Percentiles rank a stretch among this genome's conserved stretches.
These are phyloP conservation scores for Magallana gigas DNA, from an alignment of 1,140 invertebrate species.

Conservation along the genomic window DNA sequence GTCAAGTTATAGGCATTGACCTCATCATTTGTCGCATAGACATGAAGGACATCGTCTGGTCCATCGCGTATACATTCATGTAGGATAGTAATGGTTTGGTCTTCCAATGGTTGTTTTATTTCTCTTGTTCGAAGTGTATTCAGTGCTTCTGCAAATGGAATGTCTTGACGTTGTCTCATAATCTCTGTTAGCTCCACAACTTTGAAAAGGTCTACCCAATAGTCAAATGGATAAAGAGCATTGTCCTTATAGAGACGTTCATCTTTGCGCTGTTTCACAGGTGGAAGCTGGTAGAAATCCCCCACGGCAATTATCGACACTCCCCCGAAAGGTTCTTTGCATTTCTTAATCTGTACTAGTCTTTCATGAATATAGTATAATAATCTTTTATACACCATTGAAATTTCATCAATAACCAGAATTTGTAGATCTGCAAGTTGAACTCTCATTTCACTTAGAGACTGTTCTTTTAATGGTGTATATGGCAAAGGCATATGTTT, in stretches of 20 bases:
- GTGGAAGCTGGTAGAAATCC: slow-evolving; percentile 50
- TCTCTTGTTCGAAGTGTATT: neutral
- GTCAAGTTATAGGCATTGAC: slow-evolving; percentile 30
- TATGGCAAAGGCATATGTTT: neutral
- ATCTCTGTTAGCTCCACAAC: slow-evolving; percentile 1
- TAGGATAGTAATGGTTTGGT: too few relatives aligned
- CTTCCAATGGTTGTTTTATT: too few relatives aligned
- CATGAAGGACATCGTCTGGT: too few relatives aligned
- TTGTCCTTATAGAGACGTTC: neutral
- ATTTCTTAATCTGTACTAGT: slow-evolving; percentile 47
- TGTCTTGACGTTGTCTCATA: slow-evolving; percentile 45
- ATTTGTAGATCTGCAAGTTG: too few relatives aligned
- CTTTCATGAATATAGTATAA: too few relatives aligned
- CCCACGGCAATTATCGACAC: slow-evolving; percentile 47
- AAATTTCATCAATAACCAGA: too few relatives aligned
- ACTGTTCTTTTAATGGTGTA: too few relatives aligned
- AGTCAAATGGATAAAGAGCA: neutral
- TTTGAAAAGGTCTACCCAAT: slow-evolving; percentile 40
- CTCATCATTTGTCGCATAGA: neutral
- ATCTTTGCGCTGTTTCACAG: slow-evolving; percentile 2
- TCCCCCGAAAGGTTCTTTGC: slow-evolving; percentile 45
- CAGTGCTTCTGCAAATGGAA: slow-evolving; percentile 32
- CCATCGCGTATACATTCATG: too few relatives aligned
- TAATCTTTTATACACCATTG: too few relatives aligned
- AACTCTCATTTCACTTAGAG: slow-evolving; percentile 11